These are phyloP conservation scores for Mustela nigripes DNA, from an alignment of 2,113 vertebrate genomes.

Conservation along the genomic window DNA sequence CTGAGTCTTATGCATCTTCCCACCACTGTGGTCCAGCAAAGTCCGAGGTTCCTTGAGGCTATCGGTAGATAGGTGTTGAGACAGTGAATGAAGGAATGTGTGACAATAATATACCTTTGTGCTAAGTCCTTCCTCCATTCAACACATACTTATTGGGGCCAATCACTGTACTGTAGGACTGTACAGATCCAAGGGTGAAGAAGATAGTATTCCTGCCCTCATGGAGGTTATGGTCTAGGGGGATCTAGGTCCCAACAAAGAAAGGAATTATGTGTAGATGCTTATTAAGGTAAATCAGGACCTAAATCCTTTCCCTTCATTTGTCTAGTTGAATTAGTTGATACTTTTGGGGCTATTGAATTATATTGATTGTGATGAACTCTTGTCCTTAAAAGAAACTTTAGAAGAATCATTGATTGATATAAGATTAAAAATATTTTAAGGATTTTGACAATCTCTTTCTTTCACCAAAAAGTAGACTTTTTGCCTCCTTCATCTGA, in stretches of 20 bases:
- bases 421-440: neutral
- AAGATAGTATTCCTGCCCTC: neutral
- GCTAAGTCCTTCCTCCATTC: neutral
- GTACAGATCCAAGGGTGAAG: neutral
- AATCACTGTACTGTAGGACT: neutral
- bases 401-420: neutral
- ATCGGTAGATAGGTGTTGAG: neutral
- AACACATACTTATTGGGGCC: neutral
- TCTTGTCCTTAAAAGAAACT: neutral
- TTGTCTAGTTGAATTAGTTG: neutral
- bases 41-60: neutral
- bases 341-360: neutral
- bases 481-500: neutral
- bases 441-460: conserved; percentile 48
- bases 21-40: neutral
- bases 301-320: neutral
- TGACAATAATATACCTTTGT: neutral
- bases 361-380: neutral
- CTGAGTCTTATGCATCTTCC: neutral
- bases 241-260: neutral
- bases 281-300: neutral
- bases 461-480: neutral
- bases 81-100: neutral
- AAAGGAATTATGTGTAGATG: neutral
- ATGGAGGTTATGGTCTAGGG: no score